Evolutionary conservation across 2,113 vertebrate genomes (phyloP), one percentile per base, ranked within the genome.

Genomic region (Ammodytes marinus): DNA sequence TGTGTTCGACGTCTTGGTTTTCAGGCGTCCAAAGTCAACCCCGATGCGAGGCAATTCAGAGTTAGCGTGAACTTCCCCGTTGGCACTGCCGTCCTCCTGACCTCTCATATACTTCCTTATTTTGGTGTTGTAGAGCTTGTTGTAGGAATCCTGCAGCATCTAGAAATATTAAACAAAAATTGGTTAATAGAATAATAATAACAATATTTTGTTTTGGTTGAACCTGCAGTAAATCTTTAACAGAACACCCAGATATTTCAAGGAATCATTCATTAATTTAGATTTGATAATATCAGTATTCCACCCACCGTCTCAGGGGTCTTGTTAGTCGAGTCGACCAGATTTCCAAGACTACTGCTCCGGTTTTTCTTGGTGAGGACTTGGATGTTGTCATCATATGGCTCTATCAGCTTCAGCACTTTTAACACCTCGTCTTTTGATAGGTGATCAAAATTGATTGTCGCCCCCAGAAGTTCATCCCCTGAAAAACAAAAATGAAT

Each of bases 61-160:
- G 63, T 12, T 70, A 50, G 50, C 17, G 86, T 70, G 42, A 58
- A 46, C n/a, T 4, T 74, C 70, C 7, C 42, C 10, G 1, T 72
- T 80, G 6, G 1, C 40, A 39, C 19, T 8, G 45, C 37, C 61
- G 1, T 45, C 68, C 1, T 64, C 47, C 19, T 85, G 71, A n/a
- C 39, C 74, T 74, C 53, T 94, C 75, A 96, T 89, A 66, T 89
- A 95, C 86, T 19, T 95, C 84, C 84, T 95, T 82, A 96, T 93
- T 88, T 93, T 96, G 67, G 82, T 10, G 60, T 94, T 93, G 89
- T 82, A 96, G 71, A 96, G 89, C 84, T 91, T 95, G 87, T n/a
- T 92, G 85, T 96, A 95, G 46, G 93, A 91, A 85, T 96, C 92
- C 2, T 71, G 86, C 82, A 90, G 87, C 91, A 95, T 91, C 95